A percentile compares a stretch with the other conserved stretches of the same genome.
These are phyloP conservation scores for Eurypyga helias DNA, from an alignment of 2,113 vertebrate species.

Conservation along the genomic window DNA sequence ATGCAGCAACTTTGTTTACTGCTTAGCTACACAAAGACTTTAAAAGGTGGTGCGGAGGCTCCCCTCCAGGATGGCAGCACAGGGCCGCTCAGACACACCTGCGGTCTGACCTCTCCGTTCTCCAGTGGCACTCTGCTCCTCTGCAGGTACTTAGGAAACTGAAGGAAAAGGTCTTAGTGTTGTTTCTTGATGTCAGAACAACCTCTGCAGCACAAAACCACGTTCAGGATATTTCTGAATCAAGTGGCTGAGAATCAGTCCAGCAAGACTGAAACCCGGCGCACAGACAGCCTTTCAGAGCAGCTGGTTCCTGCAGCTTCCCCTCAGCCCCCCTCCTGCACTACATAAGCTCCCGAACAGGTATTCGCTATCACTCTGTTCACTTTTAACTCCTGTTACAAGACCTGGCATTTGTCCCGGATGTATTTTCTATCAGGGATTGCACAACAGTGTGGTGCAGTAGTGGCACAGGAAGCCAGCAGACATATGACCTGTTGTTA, in stretches of 20 bases:
- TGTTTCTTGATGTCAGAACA: not conserved
- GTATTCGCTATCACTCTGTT: accelerated
- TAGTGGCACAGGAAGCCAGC: not conserved
- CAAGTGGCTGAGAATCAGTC: accelerated
- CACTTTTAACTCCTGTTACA: not conserved
- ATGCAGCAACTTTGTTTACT: not conserved
- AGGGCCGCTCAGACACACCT: not conserved
- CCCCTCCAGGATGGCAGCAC: accelerated
- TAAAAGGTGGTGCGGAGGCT: not conserved
- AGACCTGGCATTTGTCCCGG: not conserved
- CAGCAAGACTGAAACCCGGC: not conserved
- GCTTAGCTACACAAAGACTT: not conserved
- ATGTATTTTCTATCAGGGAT: not conserved
- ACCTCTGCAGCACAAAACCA: not conserved
- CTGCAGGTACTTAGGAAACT: accelerated
- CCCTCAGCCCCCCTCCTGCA: not conserved
- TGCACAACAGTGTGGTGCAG: not conserved
- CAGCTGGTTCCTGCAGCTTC: not conserved
- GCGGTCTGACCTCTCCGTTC: accelerated
- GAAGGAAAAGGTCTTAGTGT: not conserved
- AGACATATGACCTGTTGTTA: not conserved
- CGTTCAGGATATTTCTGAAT: not conserved
- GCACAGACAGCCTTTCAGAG: not conserved
- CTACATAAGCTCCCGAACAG: not conserved
- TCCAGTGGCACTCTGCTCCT: not conserved